These are phyloP conservation scores for Eupristina koningsbergeri DNA, from an alignment of 1,140 invertebrate species.

Conservation along the genomic window DNA sequence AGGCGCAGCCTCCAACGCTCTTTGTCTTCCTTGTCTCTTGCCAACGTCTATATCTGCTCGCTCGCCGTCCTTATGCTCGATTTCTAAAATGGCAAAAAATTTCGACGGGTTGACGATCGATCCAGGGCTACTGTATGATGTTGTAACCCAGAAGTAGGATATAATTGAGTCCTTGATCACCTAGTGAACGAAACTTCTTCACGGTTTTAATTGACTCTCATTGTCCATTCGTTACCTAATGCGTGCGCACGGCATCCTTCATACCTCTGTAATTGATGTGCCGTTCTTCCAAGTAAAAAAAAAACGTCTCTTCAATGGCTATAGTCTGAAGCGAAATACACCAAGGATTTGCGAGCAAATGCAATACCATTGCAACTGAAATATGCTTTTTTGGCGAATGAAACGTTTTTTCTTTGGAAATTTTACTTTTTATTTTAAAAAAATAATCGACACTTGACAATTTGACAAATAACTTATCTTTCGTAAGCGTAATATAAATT, in stretches of 20 bases:
- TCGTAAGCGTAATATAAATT: too few relatives aligned
- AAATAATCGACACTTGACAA: too few relatives aligned
- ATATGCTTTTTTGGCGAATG: too few relatives aligned
- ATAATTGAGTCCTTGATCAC: conserved; percentile 28
- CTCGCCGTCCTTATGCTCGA: conserved; percentile 66
- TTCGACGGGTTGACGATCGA: conserved; percentile 57
- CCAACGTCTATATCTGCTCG: conserved; percentile 19
- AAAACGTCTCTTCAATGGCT: neutral
- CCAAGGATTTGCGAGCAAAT: neutral
- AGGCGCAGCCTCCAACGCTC: conserved; percentile 50
- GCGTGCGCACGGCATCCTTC: conserved; percentile 9
- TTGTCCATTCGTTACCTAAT: conserved; percentile 35
- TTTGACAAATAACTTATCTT: too few relatives aligned
- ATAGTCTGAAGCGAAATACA: neutral
- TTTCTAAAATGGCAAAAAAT: conserved; percentile 67
- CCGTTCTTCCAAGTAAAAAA: neutral
- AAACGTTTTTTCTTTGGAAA: too few relatives aligned
- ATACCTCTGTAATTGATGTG: neutral
- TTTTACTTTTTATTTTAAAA: too few relatives aligned
- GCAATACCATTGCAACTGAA: too few relatives aligned
- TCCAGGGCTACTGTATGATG: conserved; percentile 55
- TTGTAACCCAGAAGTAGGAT: conserved; percentile 10
- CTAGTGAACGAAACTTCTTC: conserved; percentile 32
- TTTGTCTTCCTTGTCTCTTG: conserved; percentile 46
- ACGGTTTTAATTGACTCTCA: conserved; percentile 34